Evolutionary conservation across 1,140 invertebrate genomes (phyloP), one percentile per base, ranked within the genome.

Genomic region (Drosophila lowei): DNA sequence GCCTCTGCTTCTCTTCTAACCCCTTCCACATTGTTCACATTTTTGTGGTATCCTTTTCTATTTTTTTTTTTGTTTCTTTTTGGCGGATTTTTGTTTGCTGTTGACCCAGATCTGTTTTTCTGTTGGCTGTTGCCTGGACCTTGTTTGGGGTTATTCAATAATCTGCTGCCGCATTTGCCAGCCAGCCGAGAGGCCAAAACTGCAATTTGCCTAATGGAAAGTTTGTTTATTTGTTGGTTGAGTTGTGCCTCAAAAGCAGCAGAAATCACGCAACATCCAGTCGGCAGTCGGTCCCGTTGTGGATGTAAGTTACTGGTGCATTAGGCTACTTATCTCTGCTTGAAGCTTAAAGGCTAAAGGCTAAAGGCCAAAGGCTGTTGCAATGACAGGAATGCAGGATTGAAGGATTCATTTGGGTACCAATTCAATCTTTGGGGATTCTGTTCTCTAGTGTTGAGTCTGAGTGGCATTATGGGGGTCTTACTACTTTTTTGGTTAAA

Each of bases 151-250:
- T 65, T 86, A 86, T 86, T 86, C 77, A 86, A 86, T 86, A 85
- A 85, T 85, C 34, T 38, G 34, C 2, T 38, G 34, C 34, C 34
- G 34, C 34, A 38, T 38, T 38, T 76, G 60, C 53, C 52, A 34
- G 7, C 16, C 23, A 42, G 53, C 48, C 28, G 38, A 47, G 50
- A 34, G 60, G 54, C 54, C 70, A 46, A 38, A 81, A 62, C 74
- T 64, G 83, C 74, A 86, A 85, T 85, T 88, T 85, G 68, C 68
- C 72, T 85, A 85, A 85, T 85, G 81, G 77, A 81, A 86, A 71
- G 46, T 58, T 34, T 57, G 66, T 70, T 70, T 57, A 70, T 70
- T 70, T 57, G 52, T 6, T 54, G 42, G 61, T 48, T 53, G 50
- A 11, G 49, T 3, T 34, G 13, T 34, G 13, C 2, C 28, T 16